Evolutionary conservation across 2,888 invertebrate genomes (phyloP), one percentile per base, ranked within the genome.

Genomic region (Dolichomitus sp.): DNA sequence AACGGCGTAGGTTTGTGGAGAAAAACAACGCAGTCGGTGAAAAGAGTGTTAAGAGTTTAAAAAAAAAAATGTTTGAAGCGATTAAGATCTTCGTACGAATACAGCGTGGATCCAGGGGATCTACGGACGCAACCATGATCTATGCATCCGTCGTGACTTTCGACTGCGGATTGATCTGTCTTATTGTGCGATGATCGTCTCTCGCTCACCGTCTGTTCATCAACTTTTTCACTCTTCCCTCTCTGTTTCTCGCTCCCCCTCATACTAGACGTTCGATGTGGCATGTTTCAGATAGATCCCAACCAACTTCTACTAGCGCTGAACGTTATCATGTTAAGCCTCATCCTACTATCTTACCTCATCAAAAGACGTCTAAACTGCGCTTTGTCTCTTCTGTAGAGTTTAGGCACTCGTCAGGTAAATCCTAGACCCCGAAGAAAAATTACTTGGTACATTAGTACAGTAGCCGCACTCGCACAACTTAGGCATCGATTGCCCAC

Each of bases 321-420:
- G 95, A 95, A 92, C 95, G 94, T 93, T 91, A 92, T 89, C 89
- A 91, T 92, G 90, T 91, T 94, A 94, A 93, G 90, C 89, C 89
- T 91, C 91, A 90, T 89, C 90, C 91, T 73, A 74, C 73, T 91
- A 91, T 91, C 88, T 92, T 93, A 91, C 89, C 94, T 91, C 95
- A 94, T 89, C 94, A 94, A 94, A 95, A 94, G 94, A 94, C 95
- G 89, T 96, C 97, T 85, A 97, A 97, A 94, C 95, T 97, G 86
- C 96, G 97, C 88, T 97, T 97, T 94, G 97, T 97, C 77, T 96
- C 97, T 85, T 97, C 97, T 63, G 97, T 97, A 89, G 97, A 97
- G 93, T 96, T 96, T 94, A 97, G 96, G 92, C 95, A 97, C 93
- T 96, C 96, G 84, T 96, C 97, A 94, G 96, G 96, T 96, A 95